Conservation (phyloP, 2,113 vertebrate genomes). For the Xyliphius kryptos region DNA sequence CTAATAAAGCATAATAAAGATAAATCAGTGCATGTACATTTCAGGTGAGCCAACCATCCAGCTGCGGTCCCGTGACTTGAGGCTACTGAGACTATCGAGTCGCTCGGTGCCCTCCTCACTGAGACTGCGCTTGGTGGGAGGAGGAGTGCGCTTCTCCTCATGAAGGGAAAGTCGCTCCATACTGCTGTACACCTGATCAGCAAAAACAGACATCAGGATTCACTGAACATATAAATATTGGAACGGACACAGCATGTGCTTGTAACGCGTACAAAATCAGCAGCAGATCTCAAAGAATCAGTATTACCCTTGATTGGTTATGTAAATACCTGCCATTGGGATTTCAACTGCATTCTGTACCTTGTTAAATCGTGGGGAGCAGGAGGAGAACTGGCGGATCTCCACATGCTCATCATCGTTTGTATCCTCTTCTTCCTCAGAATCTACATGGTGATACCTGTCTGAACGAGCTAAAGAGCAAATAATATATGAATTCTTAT, state of each 20-base stretch:
- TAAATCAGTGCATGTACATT: too few relatives aligned
- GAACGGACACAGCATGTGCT: too few relatives aligned
- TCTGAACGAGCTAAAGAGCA: conserved; percentile 91
- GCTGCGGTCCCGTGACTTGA: conserved; percentile 79
- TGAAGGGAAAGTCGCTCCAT: conserved; percentile 93
- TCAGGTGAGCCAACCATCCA: conserved; percentile 95
- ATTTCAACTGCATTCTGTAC: too few relatives aligned
- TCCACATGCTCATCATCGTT: conserved; percentile 90
- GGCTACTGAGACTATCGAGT: conserved; percentile 71
- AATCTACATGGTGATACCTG: conserved; percentile 89
- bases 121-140: conserved; percentile 87
- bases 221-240: too few relatives aligned
- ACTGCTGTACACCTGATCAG: conserved; percentile 93
- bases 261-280: too few relatives aligned
- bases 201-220: too few relatives aligned
- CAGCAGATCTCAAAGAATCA: too few relatives aligned
- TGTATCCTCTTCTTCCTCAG: conserved; percentile 91
- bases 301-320: too few relatives aligned
- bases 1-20: too few relatives aligned
- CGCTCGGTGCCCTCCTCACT: conserved; percentile 89
- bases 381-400: conserved; percentile 94
- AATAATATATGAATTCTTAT: too few relatives aligned
- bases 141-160: conserved; percentile 80
- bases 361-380: conserved; percentile 93
- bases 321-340: too few relatives aligned